Evolutionary conservation across 1,140 invertebrate species (phyloP).

Genomic region (Sitophilus oryzae): DNA sequence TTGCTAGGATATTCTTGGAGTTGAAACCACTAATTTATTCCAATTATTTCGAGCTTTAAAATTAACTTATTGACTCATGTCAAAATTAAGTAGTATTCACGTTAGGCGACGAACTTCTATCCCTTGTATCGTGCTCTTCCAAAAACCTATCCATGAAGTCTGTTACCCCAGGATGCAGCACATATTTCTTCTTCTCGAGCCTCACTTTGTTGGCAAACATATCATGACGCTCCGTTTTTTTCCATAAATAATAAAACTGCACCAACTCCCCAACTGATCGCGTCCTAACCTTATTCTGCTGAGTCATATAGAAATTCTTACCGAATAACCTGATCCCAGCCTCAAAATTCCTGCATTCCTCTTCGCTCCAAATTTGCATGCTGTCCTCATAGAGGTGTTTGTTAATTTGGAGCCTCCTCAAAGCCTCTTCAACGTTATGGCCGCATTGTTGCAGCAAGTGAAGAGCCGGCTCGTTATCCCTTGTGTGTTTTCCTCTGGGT

Average conservation of each 20-base stretch:
- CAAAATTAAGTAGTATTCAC: slow-evolving; percentile 9
- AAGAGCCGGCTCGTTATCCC: slow-evolving; percentile 90
- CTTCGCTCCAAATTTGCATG: slow-evolving; percentile 89
- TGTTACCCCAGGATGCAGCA: slow-evolving; percentile 72
- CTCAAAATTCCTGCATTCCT: slow-evolving; percentile 95
- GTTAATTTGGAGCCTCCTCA: slow-evolving; percentile 66
- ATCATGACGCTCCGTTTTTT: slow-evolving; percentile 95
- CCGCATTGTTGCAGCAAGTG: slow-evolving; percentile 88
- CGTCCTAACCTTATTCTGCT: slow-evolving; percentile 87
- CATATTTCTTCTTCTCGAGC: slow-evolving; percentile 80
- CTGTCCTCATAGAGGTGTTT: slow-evolving; percentile 57
- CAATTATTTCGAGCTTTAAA: not conserved
- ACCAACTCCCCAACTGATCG: slow-evolving; percentile 90
- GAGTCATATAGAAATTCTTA: slow-evolving; percentile 92
- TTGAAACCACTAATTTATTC: too few relatives aligned
- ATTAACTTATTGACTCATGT: not conserved
- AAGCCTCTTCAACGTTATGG: slow-evolving; percentile 86
- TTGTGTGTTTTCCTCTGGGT: slow-evolving; percentile 69
- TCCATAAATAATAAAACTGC: slow-evolving; percentile 98
- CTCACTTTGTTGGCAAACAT: slow-evolving; percentile 76
- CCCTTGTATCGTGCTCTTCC: slow-evolving; percentile 51
- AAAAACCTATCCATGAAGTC: slow-evolving; percentile 61
- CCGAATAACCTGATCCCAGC: slow-evolving; percentile 84
- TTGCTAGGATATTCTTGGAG: too few relatives aligned
- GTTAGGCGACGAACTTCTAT: slow-evolving; percentile 46